Conservation (phyloP, 2,113 vertebrate genomes). For the Vidua macroura region DNA sequence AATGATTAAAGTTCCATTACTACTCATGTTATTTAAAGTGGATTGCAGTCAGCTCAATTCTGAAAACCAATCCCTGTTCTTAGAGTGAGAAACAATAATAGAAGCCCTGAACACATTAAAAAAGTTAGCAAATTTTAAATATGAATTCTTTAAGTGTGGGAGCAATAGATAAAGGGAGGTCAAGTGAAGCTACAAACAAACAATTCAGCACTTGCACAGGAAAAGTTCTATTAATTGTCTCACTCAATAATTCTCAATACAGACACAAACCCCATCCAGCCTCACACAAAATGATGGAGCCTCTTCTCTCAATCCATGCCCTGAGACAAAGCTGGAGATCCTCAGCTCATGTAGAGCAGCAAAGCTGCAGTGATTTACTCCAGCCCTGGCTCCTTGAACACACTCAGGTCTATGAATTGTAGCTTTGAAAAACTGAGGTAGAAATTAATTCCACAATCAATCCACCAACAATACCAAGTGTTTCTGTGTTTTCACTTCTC, state of each 20-base stretch:
- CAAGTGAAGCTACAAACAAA: not conserved
- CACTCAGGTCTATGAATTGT: not conserved
- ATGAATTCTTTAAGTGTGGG: not conserved
- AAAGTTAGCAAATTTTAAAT: not conserved
- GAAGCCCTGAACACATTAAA: not conserved
- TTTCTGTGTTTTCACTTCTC: not conserved
- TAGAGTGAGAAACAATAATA: not conserved
- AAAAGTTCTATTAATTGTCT: not conserved
- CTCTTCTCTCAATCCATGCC: not conserved
- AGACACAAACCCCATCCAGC: not conserved
- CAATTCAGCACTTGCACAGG: not conserved
- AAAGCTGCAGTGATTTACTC: not conserved
- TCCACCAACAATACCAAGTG: not conserved
- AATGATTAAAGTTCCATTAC: not conserved
- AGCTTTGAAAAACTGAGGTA: not conserved
- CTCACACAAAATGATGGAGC: not conserved
- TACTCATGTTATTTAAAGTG: not conserved
- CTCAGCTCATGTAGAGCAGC: not conserved
- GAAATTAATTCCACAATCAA: not conserved
- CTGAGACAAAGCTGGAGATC: not conserved
- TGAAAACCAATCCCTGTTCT: not conserved
- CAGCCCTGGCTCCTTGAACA: not conserved
- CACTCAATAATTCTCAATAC: not conserved
- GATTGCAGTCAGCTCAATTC: not conserved
- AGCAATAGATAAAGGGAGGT: not conserved